phyloP scores from a whole-genome alignment of 2,113 vertebrate species.

The Corythaixoides concolor region DNA sequence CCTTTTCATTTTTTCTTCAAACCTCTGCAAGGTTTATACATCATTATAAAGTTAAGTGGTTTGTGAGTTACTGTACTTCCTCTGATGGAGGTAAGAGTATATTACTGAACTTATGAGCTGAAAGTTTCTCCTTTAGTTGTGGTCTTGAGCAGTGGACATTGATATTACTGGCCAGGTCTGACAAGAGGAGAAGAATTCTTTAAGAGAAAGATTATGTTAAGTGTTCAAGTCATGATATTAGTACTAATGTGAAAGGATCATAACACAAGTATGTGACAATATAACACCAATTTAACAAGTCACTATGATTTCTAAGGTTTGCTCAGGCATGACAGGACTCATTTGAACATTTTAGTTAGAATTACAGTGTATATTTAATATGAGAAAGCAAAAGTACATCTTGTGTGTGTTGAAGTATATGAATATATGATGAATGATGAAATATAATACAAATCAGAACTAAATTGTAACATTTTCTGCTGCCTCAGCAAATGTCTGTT shows the following conservation, averaged over 20 bases:
- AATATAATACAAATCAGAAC: background rate
- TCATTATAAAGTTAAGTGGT: background rate
- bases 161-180: background rate
- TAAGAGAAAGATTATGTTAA: background rate
- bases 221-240: background rate
- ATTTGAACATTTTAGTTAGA: conserved; percentile 22
- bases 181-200: background rate
- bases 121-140: background rate
- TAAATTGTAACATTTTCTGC: conserved; percentile 36
- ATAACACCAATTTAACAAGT: background rate
- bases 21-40: background rate
- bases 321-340: background rate
- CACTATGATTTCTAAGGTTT: background rate
- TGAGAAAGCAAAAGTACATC: background rate
- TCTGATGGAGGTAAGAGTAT: background rate
- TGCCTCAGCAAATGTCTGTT: conserved; percentile 44
- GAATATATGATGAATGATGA: too few relatives aligned
- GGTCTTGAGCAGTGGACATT: background rate
- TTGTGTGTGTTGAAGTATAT: background rate
- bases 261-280: background rate
- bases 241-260: background rate
- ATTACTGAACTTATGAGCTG: background rate
- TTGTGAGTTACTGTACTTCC: background rate
- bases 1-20: background rate
- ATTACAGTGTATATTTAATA: conserved; percentile 31